Evolutionary conservation across 64 coral and sea anemone genomes (phyloP).

Genomic region (Orbicella faveolata): DNA sequence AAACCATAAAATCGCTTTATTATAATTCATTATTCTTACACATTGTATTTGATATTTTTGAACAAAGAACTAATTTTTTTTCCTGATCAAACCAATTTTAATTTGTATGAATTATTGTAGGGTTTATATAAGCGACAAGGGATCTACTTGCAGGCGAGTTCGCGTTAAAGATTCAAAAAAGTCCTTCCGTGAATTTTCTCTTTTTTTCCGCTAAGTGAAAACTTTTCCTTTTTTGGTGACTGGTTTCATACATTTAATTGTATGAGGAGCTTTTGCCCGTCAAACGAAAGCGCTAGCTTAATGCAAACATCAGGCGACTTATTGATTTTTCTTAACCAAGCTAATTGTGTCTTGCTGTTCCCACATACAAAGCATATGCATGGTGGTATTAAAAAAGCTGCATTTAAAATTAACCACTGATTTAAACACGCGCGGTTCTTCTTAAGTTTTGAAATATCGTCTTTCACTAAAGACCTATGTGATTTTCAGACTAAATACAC

Average conservation of each 20-base stretch:
- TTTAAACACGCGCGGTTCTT: background rate
- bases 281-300: background rate
- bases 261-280: background rate
- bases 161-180: background rate
- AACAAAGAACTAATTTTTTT: constrained; percentile 19
- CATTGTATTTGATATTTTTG: background rate
- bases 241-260: background rate
- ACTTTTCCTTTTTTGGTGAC: background rate
- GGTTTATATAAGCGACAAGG: background rate
- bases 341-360: background rate
- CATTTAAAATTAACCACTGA: background rate
- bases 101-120: background rate
- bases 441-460: too few relatives aligned
- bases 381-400: background rate
- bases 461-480: too few relatives aligned
- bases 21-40: constrained; percentile 1
- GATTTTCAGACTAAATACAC: too few relatives aligned
- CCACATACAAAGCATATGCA: background rate
- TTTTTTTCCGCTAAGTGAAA: background rate
- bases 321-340: background rate
- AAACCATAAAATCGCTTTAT: background rate
- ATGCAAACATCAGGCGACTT: background rate
- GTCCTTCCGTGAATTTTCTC: background rate
- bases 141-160: background rate
- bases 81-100: background rate